Conservation (phyloP, 2,797 vertebrate species). For the Brachyalestes nurse region DNA sequence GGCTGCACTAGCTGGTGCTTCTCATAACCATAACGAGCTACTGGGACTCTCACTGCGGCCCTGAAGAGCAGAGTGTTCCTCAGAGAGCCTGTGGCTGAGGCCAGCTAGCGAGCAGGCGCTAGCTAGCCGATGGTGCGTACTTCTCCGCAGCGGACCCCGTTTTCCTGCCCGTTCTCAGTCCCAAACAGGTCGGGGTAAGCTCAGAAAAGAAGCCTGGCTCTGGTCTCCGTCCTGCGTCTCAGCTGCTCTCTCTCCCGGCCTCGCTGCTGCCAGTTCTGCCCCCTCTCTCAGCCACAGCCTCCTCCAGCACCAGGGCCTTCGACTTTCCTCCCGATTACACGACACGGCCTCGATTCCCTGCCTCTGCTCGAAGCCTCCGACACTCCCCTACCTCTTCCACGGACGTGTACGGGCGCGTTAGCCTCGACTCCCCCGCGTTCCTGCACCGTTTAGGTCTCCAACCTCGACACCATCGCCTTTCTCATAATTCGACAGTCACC, state of each 20-base stretch:
- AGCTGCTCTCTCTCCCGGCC: conserved; percentile 9
- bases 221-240: neutral
- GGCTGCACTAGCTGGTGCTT: conserved; percentile 29
- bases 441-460: conserved; percentile 4
- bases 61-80: neutral
- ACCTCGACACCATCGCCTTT: conserved; percentile 59
- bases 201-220: neutral
- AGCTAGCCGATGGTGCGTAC: conserved; percentile 9
- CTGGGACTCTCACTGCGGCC: neutral
- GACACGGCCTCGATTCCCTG: conserved; percentile 47
- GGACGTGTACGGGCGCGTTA: neutral
- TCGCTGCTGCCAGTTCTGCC: neutral
- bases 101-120: conserved; percentile 39
- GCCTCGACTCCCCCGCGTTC: conserved; percentile 60
- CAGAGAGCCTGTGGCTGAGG: neutral
- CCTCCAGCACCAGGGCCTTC: conserved; percentile 25
- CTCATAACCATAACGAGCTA: conserved; percentile 49
- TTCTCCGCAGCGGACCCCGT: neutral
- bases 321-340: conserved; percentile 60
- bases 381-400: conserved; percentile 1
- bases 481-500: conserved; percentile 75
- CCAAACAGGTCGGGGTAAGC: neutral
- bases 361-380: conserved; percentile 9
- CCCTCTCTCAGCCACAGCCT: conserved; percentile 4
- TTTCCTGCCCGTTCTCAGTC: neutral